A percentile compares a stretch with the other conserved stretches of the same genome.
Evolutionary conservation across 2,888 invertebrate species (phyloP).

Genomic region (Heliconius ismenius): DNA sequence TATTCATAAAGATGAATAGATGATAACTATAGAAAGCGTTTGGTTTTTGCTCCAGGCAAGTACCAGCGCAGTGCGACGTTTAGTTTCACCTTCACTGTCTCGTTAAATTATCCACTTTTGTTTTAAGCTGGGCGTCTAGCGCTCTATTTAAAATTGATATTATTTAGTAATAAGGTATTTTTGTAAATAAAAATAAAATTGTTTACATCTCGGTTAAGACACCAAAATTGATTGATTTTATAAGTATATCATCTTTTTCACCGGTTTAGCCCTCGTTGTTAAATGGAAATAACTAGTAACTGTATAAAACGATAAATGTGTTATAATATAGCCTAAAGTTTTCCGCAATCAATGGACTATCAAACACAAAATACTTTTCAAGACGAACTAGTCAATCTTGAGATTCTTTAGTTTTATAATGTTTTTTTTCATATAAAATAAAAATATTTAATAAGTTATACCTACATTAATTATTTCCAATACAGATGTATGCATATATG

Average conservation of each 20-base stretch:
- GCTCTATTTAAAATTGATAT: background rate
- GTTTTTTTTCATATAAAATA: too few species aligned
- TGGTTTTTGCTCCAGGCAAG: background rate
- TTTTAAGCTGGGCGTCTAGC: background rate
- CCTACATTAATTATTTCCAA: background rate
- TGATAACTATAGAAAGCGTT: background rate
- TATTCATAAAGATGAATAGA: background rate
- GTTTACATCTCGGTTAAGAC: too few species aligned
- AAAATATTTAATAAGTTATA: background rate
- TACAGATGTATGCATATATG: background rate
- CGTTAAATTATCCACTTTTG: background rate
- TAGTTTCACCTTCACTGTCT: slow-evolving; percentile 6
- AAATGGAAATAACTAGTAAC: too few species aligned
- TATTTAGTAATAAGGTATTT: background rate
- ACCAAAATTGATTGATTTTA: too few species aligned
- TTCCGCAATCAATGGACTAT: too few species aligned
- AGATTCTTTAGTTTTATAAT: too few species aligned
- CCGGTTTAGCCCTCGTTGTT: too few species aligned
- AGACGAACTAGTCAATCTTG: too few species aligned
- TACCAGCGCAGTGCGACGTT: slow-evolving; percentile 5
- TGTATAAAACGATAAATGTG: too few species aligned
- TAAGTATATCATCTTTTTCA: too few species aligned
- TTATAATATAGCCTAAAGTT: too few species aligned
- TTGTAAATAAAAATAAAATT: background rate
- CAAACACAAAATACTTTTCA: too few species aligned